Conservation (phyloP, 2,113 vertebrate genomes). For the Oncorhynchus tshawytscha region DNA sequence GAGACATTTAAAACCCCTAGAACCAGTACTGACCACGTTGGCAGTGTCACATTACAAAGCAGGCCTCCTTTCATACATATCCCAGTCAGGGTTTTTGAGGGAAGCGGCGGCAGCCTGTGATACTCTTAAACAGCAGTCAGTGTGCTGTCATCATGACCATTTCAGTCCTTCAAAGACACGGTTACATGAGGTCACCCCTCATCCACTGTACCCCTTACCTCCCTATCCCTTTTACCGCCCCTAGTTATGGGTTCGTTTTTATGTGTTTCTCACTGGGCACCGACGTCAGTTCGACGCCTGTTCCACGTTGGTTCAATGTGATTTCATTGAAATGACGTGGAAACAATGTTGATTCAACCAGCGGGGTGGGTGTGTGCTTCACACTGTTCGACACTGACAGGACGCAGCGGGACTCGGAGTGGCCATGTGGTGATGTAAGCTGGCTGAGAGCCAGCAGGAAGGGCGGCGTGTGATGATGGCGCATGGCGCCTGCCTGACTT, state of each 20-base stretch:
- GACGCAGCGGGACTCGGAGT: constrained; percentile 31
- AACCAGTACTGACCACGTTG: neutral
- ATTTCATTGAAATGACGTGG: too few relatives aligned
- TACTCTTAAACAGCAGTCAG: neutral
- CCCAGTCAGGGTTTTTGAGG: neutral
- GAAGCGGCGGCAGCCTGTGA: neutral
- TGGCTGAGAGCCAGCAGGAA: constrained; percentile 32
- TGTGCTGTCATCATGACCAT: constrained; percentile 16
- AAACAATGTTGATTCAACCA: too few relatives aligned
- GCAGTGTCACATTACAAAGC: neutral
- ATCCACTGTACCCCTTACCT: neutral
- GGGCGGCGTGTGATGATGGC: constrained; percentile 34
- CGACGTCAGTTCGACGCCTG: too few relatives aligned
- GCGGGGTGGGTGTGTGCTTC: neutral
- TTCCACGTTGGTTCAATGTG: too few relatives aligned
- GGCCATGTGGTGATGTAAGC: constrained; percentile 32
- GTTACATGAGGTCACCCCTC: constrained; percentile 4
- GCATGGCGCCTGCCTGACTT: constrained; percentile 65
- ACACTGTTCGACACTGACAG: constrained; percentile 20
- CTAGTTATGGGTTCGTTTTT: neutral
- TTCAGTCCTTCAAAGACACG: constrained; percentile 10
- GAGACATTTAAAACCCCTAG: neutral
- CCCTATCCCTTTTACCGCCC: neutral
- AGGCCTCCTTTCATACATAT: neutral
- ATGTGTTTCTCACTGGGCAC: too few relatives aligned